phyloP scores from a whole-genome alignment of 2,113 vertebrate species.

The Phaetusa simplex region DNA sequence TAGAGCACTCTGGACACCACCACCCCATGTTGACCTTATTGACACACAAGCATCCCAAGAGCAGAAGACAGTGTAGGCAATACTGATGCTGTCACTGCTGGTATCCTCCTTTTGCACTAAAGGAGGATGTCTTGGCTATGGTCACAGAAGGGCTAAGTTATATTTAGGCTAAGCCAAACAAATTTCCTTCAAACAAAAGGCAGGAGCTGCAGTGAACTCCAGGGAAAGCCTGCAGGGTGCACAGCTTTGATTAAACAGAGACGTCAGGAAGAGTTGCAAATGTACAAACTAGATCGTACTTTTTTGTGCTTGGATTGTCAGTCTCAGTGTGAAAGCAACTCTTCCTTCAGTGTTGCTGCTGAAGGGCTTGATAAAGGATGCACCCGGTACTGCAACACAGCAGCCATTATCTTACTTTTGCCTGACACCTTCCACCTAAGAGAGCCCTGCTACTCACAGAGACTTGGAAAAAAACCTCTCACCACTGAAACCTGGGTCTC shows the following conservation, averaged over 20 bases:
- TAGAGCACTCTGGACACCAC: not conserved
- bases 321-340: not conserved
- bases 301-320: not conserved
- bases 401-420: not conserved
- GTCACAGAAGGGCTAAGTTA: not conserved
- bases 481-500: not conserved
- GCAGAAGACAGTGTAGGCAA: rapidly evolving
- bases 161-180: not conserved
- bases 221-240: not conserved
- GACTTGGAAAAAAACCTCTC: not conserved
- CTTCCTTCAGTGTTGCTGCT: not conserved
- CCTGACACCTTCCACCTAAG: not conserved
- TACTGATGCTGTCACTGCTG: not conserved
- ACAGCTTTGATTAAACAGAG: not conserved
- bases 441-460: not conserved
- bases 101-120: not conserved
- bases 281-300: not conserved
- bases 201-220: not conserved
- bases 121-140: not conserved
- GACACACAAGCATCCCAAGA: not conserved
- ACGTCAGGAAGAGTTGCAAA: not conserved
- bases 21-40: not conserved
- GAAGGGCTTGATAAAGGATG: not conserved
- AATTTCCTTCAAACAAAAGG: slow-evolving; percentile 8
- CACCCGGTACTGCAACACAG: not conserved